Conservation (phyloP, 1,140 invertebrate species). For the Camponotus pennsylvanicus region DNA sequence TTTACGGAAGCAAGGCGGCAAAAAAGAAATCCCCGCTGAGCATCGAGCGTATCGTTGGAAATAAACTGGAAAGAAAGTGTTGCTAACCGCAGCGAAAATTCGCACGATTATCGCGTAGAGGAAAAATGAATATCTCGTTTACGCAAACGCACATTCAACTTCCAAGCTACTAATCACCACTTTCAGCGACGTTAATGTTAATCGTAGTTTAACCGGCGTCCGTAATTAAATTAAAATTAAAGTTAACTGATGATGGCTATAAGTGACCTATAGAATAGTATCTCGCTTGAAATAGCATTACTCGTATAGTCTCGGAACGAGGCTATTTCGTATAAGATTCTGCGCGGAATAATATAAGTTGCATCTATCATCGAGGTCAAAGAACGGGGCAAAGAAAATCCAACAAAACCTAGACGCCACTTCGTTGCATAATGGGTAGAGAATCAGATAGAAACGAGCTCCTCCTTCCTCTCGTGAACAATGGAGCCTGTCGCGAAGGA, state of each 20-base stretch:
- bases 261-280: not conserved
- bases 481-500: constrained; percentile 31
- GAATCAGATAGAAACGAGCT: constrained; percentile 3
- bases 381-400: not conserved
- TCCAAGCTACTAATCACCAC: not conserved
- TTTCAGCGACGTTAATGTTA: constrained; percentile 32
- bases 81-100: constrained; percentile 1
- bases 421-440: constrained; percentile 21
- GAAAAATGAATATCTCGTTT: constrained; percentile 18
- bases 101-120: not conserved
- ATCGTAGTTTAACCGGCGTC: constrained; percentile 43
- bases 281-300: not conserved
- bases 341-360: not conserved
- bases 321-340: not conserved
- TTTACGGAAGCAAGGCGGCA: not conserved
- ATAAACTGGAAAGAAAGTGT: constrained; percentile 21
- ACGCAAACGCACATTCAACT: not conserved
- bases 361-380: constrained; percentile 1
- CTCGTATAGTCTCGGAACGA: not conserved
- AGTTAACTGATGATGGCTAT: constrained; percentile 26
- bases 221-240: constrained; percentile 46
- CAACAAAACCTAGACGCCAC: not conserved
- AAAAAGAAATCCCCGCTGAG: constrained; percentile 29
- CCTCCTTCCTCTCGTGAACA: not conserved
- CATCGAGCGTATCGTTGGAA: constrained; percentile 8